Percentiles rank a stretch among this genome's conserved stretches.
Evolutionary conservation across 2,113 vertebrate genomes (phyloP).

Genomic region (Bombycilla garrulus): DNA sequence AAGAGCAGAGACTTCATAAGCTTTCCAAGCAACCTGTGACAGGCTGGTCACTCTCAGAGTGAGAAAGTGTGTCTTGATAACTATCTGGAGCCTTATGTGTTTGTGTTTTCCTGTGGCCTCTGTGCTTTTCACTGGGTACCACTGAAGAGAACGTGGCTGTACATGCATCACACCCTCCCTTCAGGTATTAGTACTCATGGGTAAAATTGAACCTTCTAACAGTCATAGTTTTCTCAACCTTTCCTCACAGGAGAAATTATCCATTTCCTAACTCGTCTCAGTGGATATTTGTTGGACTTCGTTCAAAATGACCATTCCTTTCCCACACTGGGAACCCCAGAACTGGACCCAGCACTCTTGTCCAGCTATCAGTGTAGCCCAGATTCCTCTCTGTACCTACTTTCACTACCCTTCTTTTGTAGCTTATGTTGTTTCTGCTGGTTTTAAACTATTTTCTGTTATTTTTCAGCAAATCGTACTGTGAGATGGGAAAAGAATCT

Average conservation of each 20-base stretch:
- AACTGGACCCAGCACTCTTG: neutral
- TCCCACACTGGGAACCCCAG: accelerated
- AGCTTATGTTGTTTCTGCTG: neutral
- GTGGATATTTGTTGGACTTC: neutral
- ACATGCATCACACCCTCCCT: accelerated
- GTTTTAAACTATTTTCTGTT: neutral
- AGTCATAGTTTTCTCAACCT: neutral
- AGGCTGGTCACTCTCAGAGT: neutral
- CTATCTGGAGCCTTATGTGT: neutral
- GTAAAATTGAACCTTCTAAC: neutral
- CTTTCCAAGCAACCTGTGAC: neutral
- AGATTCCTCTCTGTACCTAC: neutral
- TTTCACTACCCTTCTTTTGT: neutral
- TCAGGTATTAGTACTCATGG: accelerated
- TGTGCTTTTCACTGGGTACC: neutral
- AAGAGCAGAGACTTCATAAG: neutral
- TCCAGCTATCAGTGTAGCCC: neutral
- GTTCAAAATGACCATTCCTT: neutral
- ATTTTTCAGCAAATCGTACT: neutral
- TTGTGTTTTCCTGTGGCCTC: accelerated
- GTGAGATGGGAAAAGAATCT: neutral
- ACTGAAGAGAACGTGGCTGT: neutral
- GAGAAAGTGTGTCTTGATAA: neutral
- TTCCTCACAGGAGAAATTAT: neutral
- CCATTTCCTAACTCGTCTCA: accelerated